Evolutionary conservation across 2,888 invertebrate genomes (phyloP).

Genomic region (Onchidella celtica): DNA sequence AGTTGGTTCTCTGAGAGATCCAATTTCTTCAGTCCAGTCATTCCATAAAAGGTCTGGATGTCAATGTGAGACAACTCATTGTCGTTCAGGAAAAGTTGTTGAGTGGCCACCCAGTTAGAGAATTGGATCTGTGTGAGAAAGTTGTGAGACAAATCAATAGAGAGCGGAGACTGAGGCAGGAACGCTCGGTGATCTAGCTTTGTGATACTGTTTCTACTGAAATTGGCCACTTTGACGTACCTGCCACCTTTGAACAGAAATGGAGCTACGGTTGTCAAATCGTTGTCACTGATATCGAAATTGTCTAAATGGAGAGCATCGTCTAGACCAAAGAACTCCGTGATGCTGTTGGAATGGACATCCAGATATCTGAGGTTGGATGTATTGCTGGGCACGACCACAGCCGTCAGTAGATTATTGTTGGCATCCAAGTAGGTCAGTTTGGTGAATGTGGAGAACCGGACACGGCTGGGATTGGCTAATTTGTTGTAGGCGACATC

Average conservation of each 20-base stretch:
- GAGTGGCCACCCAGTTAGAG: slow-evolving; percentile 68
- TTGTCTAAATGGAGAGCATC: neutral
- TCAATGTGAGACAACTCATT: slow-evolving; percentile 65
- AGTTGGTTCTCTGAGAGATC: slow-evolving; percentile 66
- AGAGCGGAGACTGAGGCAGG: slow-evolving; percentile 62
- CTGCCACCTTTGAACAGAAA: slow-evolving; percentile 66
- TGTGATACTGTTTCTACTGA: slow-evolving; percentile 70
- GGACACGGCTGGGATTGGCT: slow-evolving; percentile 40
- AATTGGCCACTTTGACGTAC: slow-evolving; percentile 64
- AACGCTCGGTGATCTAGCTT: slow-evolving; percentile 67
- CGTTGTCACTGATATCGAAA: slow-evolving; percentile 64
- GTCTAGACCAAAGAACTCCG: neutral
- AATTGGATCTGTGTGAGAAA: slow-evolving; percentile 60
- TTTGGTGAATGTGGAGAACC: slow-evolving; percentile 56
- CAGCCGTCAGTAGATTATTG: slow-evolving; percentile 55
- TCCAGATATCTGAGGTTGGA: slow-evolving; percentile 52
- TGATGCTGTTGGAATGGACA: slow-evolving; percentile 55
- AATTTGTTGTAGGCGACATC: slow-evolving; percentile 52
- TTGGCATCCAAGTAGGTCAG: slow-evolving; percentile 59
- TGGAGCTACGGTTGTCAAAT: slow-evolving; percentile 59
- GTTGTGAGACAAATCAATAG: slow-evolving; percentile 73
- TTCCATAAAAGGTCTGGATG: slow-evolving; percentile 65
- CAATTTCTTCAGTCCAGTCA: slow-evolving; percentile 62
- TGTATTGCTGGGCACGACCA: slow-evolving; percentile 53
- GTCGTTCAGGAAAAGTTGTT: slow-evolving; percentile 58